These are phyloP conservation scores for Muscicapa adusta DNA, from an alignment of 2,113 vertebrate genomes.

Conservation along the genomic window DNA sequence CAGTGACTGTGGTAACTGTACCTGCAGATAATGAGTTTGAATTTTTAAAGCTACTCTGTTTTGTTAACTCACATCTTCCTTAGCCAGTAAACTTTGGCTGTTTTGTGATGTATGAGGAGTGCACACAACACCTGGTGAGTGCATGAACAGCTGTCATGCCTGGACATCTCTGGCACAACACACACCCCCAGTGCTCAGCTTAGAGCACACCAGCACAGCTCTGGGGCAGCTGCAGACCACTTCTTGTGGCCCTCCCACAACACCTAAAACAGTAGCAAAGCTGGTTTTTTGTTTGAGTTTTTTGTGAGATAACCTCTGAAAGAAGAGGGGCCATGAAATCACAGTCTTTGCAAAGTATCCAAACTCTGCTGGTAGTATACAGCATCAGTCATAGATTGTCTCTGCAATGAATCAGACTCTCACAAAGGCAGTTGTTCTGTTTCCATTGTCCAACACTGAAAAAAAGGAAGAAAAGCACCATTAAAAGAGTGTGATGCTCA, in stretches of 20 bases:
- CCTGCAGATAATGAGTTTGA: neutral
- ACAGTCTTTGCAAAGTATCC: neutral
- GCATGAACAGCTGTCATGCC: neutral
- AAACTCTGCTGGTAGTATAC: neutral
- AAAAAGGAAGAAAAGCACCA: neutral
- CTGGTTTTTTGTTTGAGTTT: neutral
- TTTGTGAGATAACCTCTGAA: neutral
- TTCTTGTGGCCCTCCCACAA: neutral
- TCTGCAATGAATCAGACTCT: neutral
- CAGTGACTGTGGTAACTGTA: neutral
- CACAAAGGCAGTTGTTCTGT: neutral
- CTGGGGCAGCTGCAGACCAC: neutral
- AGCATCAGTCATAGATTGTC: neutral
- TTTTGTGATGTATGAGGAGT: neutral
- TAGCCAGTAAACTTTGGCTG: neutral
- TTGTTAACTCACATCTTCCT: neutral
- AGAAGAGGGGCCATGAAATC: neutral
- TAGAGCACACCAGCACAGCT: neutral
- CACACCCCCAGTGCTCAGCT: neutral
- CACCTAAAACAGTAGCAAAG: neutral
- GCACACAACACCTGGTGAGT: neutral
- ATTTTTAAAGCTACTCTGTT: neutral
- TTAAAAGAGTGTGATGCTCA: neutral
- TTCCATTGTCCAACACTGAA: neutral
- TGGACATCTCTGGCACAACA: fast-evolving